Percentiles rank a stretch among this genome's conserved stretches.
These are phyloP conservation scores for Neoaliturus tenellus DNA, from an alignment of 2,888 invertebrate species.

Conservation along the genomic window DNA sequence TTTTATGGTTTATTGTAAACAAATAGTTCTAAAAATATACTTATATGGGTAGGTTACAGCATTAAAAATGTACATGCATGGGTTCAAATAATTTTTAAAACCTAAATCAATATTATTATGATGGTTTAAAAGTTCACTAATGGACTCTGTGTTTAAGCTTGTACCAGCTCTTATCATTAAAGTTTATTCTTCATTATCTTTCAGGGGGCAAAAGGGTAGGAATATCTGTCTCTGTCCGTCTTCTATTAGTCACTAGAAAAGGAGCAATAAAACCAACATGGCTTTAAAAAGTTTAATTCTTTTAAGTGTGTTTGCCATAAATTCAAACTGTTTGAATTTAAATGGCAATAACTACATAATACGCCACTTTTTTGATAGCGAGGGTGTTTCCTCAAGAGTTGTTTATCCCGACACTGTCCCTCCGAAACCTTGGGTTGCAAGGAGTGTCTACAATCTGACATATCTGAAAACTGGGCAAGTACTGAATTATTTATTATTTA, in stretches of 20 bases:
- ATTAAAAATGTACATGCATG: no score
- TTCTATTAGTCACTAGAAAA: background rate
- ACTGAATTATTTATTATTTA: background rate
- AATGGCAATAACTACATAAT: background rate
- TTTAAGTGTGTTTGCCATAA: background rate
- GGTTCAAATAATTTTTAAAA: no score
- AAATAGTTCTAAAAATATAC: no score
- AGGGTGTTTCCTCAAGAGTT: background rate
- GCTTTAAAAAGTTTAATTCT: background rate
- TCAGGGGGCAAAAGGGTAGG: background rate
- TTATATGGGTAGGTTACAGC: no score
- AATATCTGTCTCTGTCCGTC: background rate
- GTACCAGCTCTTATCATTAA: no score
- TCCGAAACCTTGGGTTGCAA: constrained; percentile 6
- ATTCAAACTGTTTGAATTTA: background rate
- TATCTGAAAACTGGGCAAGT: constrained; percentile 23
- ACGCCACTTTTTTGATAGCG: background rate
- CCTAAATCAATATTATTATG: no score
- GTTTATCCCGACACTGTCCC: background rate
- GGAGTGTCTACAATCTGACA: constrained; percentile 8
- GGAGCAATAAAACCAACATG: background rate
- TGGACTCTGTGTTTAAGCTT: no score
- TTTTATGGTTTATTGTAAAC: no score
- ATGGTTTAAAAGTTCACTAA: no score
- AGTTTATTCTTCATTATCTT: background rate